A percentile compares a stretch with the other conserved stretches of the same genome.
phyloP scores from a whole-genome alignment of 2,113 vertebrate species.

The Balaeniceps rex region DNA sequence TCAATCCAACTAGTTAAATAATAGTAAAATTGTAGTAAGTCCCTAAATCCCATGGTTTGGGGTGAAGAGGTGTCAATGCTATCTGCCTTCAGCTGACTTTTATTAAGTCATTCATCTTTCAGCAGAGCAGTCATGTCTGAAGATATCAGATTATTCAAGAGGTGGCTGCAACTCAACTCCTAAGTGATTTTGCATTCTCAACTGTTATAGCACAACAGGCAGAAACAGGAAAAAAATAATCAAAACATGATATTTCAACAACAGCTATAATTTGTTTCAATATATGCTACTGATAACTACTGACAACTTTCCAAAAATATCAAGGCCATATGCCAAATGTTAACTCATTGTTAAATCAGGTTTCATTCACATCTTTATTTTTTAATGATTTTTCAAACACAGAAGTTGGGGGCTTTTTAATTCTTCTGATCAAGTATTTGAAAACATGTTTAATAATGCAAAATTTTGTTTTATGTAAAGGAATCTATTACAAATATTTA shows the following conservation, averaged over 20 bases:
- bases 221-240: conserved; percentile 5
- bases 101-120: conserved; percentile 20
- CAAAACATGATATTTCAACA: conserved; percentile 49
- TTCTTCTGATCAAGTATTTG: background rate
- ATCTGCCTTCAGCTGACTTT: conserved; percentile 24
- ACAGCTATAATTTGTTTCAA: conserved; percentile 40
- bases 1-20: background rate
- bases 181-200: background rate
- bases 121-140: background rate
- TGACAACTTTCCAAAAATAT: conserved; percentile 68
- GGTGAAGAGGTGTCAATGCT: background rate
- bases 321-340: conserved; percentile 39
- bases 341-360: conserved; percentile 30
- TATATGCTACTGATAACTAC: conserved; percentile 61
- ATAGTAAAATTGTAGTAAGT: background rate
- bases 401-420: background rate
- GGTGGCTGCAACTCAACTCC: background rate
- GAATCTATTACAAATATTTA: background rate
- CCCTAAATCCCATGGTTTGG: background rate
- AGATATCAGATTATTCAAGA: background rate
- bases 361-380: conserved; percentile 31
- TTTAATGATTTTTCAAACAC: background rate
- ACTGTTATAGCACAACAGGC: background rate
- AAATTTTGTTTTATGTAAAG: background rate
- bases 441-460: background rate